Conservation (phyloP, 2,797 vertebrate genomes). For the Sebastes trivittatus region DNA sequence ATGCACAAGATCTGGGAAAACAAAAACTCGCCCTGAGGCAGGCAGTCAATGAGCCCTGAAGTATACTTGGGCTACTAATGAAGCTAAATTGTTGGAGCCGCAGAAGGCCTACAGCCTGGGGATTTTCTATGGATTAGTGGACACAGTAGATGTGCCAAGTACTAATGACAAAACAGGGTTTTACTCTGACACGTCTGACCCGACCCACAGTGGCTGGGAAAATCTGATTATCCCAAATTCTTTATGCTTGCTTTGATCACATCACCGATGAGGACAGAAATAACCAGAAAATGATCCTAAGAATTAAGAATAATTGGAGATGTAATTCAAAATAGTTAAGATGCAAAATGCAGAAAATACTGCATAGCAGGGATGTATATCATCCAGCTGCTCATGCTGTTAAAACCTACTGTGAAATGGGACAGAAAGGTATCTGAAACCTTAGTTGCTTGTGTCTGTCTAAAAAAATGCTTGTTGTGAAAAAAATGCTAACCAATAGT, state of each 20-base stretch:
- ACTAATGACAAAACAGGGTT: conserved; percentile 27
- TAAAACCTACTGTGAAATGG: neutral
- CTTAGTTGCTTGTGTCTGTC: neutral
- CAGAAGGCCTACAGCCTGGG: conserved; percentile 38
- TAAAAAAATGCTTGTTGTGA: too few relatives aligned
- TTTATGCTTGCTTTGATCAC: neutral
- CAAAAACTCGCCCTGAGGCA: conserved; percentile 49
- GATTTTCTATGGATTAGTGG: conserved; percentile 27
- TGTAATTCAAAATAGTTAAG: neutral
- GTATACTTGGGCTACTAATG: conserved; percentile 61
- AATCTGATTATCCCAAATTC: neutral
- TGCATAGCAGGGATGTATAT: conserved; percentile 1
- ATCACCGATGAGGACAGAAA: neutral
- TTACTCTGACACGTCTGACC: neutral
- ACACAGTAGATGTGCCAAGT: conserved; percentile 22
- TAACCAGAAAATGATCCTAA: neutral
- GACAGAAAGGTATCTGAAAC: neutral
- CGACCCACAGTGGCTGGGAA: neutral
- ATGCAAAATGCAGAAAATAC: neutral
- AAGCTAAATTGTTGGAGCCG: conserved; percentile 55
- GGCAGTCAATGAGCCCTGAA: conserved; percentile 67
- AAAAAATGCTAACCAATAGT: too few relatives aligned
- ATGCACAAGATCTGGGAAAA: conserved; percentile 54
- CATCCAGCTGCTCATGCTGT: conserved; percentile 17
- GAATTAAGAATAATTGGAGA: neutral